Evolutionary conservation across 2,797 vertebrate genomes (phyloP).

Genomic region (Ficedula albicollis): DNA sequence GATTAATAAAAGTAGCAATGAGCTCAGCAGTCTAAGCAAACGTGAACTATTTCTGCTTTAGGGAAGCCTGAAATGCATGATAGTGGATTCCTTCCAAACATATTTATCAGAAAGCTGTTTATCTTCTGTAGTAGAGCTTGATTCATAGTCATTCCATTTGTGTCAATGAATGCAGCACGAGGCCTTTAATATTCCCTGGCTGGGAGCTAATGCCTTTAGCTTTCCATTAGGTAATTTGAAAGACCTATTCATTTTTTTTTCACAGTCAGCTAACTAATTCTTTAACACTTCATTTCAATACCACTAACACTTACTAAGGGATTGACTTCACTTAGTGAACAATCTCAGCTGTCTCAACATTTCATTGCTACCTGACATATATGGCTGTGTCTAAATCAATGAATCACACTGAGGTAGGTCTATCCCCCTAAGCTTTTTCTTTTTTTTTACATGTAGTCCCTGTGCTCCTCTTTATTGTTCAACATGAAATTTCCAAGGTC

Average conservation of each 20-base stretch:
- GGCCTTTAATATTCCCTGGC: conserved; percentile 50
- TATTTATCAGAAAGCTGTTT: conserved; percentile 47
- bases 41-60: neutral
- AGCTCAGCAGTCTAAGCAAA: neutral
- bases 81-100: neutral
- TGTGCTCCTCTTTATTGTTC: neutral
- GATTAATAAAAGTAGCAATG: conserved; percentile 17
- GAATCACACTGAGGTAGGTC: conserved; percentile 22
- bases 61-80: neutral
- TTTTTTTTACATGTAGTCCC: neutral
- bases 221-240: conserved; percentile 64
- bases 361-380: conserved; percentile 37
- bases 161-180: conserved; percentile 42
- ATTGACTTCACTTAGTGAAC: conserved; percentile 59
- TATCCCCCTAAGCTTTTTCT: conserved; percentile 1
- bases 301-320: conserved; percentile 54
- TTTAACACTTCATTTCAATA: conserved; percentile 63
- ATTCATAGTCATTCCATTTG: conserved; percentile 31
- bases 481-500: neutral
- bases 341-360: conserved; percentile 66
- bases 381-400: conserved; percentile 33
- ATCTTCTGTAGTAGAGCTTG: conserved; percentile 10
- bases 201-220: conserved; percentile 57
- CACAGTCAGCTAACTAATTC: conserved; percentile 60
- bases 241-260: conserved; percentile 51